phyloP scores from a whole-genome alignment of 2,113 vertebrate species.

The Speoplatyrhinus poulsoni region DNA sequence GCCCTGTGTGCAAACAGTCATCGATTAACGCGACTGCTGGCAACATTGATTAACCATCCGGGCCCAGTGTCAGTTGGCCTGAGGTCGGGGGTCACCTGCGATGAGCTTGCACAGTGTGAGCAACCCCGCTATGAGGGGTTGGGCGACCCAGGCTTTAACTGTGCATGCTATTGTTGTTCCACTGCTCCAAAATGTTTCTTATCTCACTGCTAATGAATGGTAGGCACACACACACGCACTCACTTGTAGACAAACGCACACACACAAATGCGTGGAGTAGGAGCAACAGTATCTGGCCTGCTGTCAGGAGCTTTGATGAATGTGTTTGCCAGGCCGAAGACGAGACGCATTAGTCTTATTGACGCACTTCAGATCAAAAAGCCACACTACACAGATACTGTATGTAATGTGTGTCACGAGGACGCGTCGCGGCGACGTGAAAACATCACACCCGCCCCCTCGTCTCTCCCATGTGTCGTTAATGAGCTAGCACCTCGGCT shows the following conservation, averaged over 20 bases:
- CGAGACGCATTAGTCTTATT: slow-evolving; percentile 57
- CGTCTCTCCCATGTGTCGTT: too few species aligned
- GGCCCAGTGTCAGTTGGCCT: too few species aligned
- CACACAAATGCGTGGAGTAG: background rate
- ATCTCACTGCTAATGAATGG: background rate
- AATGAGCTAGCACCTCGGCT: too few species aligned
- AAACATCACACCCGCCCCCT: too few species aligned
- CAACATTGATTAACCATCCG: too few species aligned
- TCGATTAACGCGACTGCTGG: too few species aligned
- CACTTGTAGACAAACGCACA: background rate
- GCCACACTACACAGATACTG: background rate
- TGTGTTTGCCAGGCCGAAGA: slow-evolving; percentile 36
- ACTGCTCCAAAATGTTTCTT: background rate
- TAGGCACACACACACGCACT: background rate
- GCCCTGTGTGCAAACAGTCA: background rate
- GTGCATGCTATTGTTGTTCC: background rate
- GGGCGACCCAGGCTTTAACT: background rate
- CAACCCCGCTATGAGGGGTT: too few species aligned
- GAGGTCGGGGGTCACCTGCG: too few species aligned
- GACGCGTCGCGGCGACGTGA: too few species aligned
- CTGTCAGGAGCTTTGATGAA: slow-evolving; percentile 46
- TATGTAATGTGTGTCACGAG: too few species aligned
- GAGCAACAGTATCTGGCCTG: slow-evolving; percentile 40
- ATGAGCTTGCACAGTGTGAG: too few species aligned
- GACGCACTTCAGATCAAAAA: slow-evolving; percentile 49